Percentiles rank a stretch among this genome's conserved stretches.
These are phyloP conservation scores for Noctilio leporinus DNA, from an alignment of 2,113 vertebrate genomes.

Conservation along the genomic window DNA sequence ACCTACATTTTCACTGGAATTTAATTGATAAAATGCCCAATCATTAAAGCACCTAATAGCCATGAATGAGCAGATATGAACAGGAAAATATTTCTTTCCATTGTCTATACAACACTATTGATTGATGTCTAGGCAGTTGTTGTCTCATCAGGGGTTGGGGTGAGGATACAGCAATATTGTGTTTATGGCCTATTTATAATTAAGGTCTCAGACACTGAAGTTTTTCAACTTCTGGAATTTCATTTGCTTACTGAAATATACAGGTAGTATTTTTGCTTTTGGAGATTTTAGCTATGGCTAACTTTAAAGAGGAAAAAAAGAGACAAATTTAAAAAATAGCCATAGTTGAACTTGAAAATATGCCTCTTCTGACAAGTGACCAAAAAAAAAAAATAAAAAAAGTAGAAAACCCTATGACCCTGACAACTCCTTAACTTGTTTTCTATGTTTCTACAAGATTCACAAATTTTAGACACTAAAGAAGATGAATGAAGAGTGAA, in stretches of 20 bases:
- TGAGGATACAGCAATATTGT: neutral
- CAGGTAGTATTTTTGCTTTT: neutral
- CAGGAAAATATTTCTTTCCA: neutral
- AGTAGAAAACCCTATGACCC: conserved; percentile 34
- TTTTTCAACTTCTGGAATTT: neutral
- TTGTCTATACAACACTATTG: neutral
- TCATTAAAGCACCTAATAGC: neutral
- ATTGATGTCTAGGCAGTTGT: neutral
- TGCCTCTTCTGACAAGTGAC: conserved; percentile 50
- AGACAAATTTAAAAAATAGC: neutral
- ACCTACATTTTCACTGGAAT: neutral
- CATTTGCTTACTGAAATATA: neutral
- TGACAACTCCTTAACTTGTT: conserved; percentile 42
- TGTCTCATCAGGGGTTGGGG: fast-evolving
- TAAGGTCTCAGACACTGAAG: neutral
- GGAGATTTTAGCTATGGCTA: neutral
- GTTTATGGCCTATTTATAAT: neutral
- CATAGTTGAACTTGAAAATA: neutral
- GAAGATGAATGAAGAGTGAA: conserved; percentile 66
- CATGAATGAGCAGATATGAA: neutral
- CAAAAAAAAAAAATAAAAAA: conserved; percentile 34
- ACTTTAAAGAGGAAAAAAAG: neutral
- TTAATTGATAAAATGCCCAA: neutral
- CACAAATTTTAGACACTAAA: conserved; percentile 58
- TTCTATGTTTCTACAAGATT: conserved; percentile 52